Base-by-base conservation (phyloP, 2,797 vertebrate species). In the Mastacembelus armatus region DNA sequence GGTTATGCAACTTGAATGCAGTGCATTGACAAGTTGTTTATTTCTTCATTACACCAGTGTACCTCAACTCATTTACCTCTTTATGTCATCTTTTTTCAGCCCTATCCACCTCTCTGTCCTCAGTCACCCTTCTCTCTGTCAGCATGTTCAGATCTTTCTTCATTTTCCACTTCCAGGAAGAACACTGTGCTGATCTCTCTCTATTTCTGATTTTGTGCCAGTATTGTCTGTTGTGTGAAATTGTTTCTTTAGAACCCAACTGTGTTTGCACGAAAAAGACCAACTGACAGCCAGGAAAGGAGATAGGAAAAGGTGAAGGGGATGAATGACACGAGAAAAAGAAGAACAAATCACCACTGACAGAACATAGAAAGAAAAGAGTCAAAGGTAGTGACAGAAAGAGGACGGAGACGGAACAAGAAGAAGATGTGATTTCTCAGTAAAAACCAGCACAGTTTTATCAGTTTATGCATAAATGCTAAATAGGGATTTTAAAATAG, bases 211-310 rank as follows among this genome's bases (percentile, higher is more conserved):
- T 79, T 76, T 58, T 18, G 52, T 49, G 48, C 57, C 52, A 64
- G 77, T 58, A 49, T 77, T 72, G 63, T 81, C 45, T 71, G 61
- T 64, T 79, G 60, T 79, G 58, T 63, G 32, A 71, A 78, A 80
- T 51, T 26, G 52, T 77, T 66, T 80, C 56, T 70, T 77, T 47
- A 61, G 62, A 75, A 75, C 58, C 52, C 42, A 35, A 67, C 35
- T 32, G 22, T 36, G 70, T 64, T 78, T 76, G 51, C 5, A 43
- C 81, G 63, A 72, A 83, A 57, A 55, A 27, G 45, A 66, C 63
- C 49, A 54, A 30, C 60, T 71, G 78, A 74, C 70, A 75, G 61
- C 42, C 66, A 63, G 49, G 27, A 44, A 67, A 27, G 55, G 58
- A 52, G 64, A 66, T 52, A 52, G 61, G 42, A 49, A 52, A 59